Base-by-base conservation (phyloP, 2,113 vertebrate species). In the Varanus komodoensis region DNA sequence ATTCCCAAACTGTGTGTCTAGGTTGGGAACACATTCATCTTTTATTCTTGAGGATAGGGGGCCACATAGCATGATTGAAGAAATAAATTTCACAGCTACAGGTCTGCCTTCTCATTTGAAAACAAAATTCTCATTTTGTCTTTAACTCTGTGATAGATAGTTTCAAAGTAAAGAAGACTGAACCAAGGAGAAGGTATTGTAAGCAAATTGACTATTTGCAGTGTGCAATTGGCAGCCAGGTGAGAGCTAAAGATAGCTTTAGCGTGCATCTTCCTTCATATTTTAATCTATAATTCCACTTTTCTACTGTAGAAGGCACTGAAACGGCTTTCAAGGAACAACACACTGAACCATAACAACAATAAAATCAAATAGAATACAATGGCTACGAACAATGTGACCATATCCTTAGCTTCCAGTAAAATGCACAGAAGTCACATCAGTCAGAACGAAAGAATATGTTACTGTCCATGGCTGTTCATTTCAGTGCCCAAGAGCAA, bases 11-110 rank as follows among this genome's bases (percentile, higher is more conserved):
- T 90, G 29, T 75, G 11, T 73, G 91, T 48, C 0, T 82, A 5
- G 21, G 23, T 86, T 86, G 89, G 8, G 67, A 85, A 61, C 11
- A 15, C 2, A 0, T 80, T 87, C 81, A 82, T 92, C 54, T 92
- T 32, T 50, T 71, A 0, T 78, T 73, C 50, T 25, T 86, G 17
- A 82, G 12, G 48, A 11, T 32, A 50, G 48, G 23, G 69, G 9
- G 34, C 23, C 15, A n/a, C 8, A 77, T 83, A n/a, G 73, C 44
- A 80, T 57, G 75, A 48, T 14, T 71, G 61, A 84, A 86, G 64
- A 84, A 71, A 57, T n/a, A 57, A 44, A 74, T 61, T 86, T 71
- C 21, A 54, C 44, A 38, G 15, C 3, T 48, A 67, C 38, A 52
- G 29, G 17, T 38, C 57, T 79, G 61, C 25, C 6, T 54, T 73